A percentile compares a stretch with the other conserved stretches of the same genome.
Evolutionary conservation across 2,797 vertebrate species (phyloP).

Genomic region (Benthosema pterotum): DNA sequence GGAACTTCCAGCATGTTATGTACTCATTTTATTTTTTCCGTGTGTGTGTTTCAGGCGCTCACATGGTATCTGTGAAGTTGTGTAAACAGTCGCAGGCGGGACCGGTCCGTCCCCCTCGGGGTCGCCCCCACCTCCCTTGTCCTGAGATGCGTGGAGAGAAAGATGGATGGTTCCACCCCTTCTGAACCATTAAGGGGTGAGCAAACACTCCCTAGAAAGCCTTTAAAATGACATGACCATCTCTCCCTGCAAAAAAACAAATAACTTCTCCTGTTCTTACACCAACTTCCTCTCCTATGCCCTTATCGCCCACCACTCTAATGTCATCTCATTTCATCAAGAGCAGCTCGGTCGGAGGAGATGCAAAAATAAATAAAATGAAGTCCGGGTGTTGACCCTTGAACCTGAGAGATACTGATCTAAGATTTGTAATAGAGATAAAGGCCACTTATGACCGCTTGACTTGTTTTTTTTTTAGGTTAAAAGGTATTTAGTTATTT

Average conservation of each 20-base stretch:
- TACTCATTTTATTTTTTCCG: constrained; percentile 57
- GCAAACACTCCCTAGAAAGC: constrained; percentile 69
- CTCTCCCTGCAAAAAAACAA: constrained; percentile 38
- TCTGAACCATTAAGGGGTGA: constrained; percentile 71
- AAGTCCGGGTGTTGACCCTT: constrained; percentile 59
- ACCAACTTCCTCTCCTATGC: constrained; percentile 14
- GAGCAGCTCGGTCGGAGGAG: constrained; percentile 28
- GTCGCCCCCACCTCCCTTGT: constrained; percentile 23
- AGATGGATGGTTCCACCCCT: constrained; percentile 68
- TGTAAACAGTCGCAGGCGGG: constrained; percentile 51
- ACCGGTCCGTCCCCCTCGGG: constrained; percentile 43
- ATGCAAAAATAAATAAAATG: constrained; percentile 33
- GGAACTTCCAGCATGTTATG: constrained; percentile 54
- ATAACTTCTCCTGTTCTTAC: constrained; percentile 31
- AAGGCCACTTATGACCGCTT: no score
- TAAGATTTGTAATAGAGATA: constrained; percentile 2
- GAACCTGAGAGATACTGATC: constrained; percentile 14
- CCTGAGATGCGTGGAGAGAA: constrained; percentile 53
- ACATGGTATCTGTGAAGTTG: constrained; percentile 45
- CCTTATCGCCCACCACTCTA: constrained; percentile 22
- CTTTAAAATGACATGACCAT: constrained; percentile 57
- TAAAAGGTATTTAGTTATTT: no score
- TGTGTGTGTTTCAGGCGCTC: constrained; percentile 33
- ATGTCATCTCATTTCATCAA: constrained; percentile 22
- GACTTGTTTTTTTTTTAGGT: no score